Evolutionary conservation across 1,140 invertebrate species (phyloP).

Genomic region (Papilio aristodemus): DNA sequence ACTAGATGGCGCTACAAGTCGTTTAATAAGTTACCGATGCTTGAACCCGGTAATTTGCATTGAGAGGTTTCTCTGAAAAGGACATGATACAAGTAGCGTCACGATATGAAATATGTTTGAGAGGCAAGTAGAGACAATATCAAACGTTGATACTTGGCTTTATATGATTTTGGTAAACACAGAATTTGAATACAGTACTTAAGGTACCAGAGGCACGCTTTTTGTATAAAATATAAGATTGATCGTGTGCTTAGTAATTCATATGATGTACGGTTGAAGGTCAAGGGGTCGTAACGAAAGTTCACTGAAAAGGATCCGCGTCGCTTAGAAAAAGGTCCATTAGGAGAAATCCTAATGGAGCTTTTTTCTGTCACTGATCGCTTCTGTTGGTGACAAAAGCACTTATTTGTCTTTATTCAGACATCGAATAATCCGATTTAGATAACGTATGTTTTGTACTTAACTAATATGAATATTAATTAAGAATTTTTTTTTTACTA

Average conservation of each 20-base stretch:
- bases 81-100: not conserved
- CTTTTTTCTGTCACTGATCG: conserved; percentile 14
- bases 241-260: not conserved
- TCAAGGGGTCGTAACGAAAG: not conserved
- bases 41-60: not conserved
- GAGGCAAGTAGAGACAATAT: not conserved
- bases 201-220: too few species aligned
- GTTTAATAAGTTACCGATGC: not conserved
- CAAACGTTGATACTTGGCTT: not conserved
- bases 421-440: not conserved
- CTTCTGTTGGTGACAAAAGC: conserved; percentile 14
- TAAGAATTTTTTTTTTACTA: too few species aligned
- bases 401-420: conserved; percentile 9
- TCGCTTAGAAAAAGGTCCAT: conserved; percentile 7
- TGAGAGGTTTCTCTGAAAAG: not conserved
- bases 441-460: too few species aligned
- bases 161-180: not conserved
- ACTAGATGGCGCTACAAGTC: not conserved
- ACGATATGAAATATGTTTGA: not conserved
- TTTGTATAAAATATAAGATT: not conserved
- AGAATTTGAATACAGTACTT: too few species aligned
- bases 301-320: not conserved
- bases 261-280: not conserved
- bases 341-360: not conserved
- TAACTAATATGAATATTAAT: too few species aligned